Conservation (phyloP, 2,113 vertebrate species). For the Hippocampus barbouri region DNA sequence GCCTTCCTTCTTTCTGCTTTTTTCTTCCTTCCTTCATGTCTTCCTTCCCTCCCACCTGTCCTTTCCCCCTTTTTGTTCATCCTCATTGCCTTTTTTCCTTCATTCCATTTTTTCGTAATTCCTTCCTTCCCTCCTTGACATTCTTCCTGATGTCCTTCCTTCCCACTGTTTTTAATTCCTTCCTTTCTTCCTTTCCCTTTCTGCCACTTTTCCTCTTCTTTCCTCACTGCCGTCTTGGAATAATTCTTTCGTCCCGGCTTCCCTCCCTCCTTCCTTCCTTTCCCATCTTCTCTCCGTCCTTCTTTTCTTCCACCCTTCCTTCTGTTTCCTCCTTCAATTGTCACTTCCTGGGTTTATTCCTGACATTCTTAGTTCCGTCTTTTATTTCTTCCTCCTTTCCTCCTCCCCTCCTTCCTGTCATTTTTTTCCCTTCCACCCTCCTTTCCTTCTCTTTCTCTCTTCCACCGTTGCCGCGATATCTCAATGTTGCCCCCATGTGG, state of each 20-base stretch:
- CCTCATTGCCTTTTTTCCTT: not conserved
- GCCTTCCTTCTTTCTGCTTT: not conserved
- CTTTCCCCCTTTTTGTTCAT: not conserved
- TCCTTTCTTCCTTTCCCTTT: not conserved
- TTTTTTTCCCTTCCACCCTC: not conserved
- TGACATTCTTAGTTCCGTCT: not conserved
- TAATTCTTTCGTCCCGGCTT: no score
- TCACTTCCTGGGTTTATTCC: no score
- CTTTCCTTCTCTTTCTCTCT: no score
- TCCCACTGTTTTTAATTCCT: not conserved
- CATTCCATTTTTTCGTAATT: not conserved
- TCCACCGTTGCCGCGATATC: not conserved
- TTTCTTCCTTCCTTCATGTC: not conserved
- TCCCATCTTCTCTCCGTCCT: no score
- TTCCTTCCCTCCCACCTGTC: not conserved
- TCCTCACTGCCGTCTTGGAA: no score
- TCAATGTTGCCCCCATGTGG: conserved; percentile 26
- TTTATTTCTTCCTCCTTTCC: not conserved
- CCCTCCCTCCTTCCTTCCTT: no score
- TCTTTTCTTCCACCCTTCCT: no score
- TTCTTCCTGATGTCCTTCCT: not conserved
- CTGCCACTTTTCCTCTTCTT: no score
- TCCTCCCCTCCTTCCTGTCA: not conserved
- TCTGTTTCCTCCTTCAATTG: no score
- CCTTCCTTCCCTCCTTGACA: not conserved